A percentile compares a stretch with the other conserved stretches of the same genome.
Evolutionary conservation across 2,113 vertebrate species (phyloP).

Genomic region (Dascyllus trimaculatus): DNA sequence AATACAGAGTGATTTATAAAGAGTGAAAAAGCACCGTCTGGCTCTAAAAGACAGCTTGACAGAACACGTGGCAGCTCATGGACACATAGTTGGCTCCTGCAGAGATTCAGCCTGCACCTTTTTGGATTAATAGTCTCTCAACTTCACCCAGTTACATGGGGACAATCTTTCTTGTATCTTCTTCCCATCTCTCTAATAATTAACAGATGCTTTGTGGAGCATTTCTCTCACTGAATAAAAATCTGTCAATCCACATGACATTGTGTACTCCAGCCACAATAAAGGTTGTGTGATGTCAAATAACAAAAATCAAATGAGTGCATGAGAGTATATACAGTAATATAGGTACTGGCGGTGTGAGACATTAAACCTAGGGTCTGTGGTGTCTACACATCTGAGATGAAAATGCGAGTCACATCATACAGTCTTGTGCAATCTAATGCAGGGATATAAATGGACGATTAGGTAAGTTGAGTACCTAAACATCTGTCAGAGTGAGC

Average conservation of each 20-base stretch:
- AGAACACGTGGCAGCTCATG: conserved; percentile 4
- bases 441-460: background rate
- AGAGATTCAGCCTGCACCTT: conserved; percentile 2
- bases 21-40: conserved; percentile 22
- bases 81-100: conserved; percentile 24
- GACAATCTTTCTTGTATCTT: conserved; percentile 19
- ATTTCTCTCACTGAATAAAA: background rate
- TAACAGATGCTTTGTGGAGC: conserved; percentile 35
- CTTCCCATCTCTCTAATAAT: conserved; percentile 25
- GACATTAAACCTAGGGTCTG: background rate
- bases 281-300: background rate
- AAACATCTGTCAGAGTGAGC: conserved; percentile 35
- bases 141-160: background rate
- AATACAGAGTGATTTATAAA: conserved; percentile 17
- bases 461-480: conserved; percentile 7
- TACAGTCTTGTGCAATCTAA: conserved; percentile 15
- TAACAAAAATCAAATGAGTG: background rate
- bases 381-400: background rate
- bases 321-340: background rate
- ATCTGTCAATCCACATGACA: conserved; percentile 4
- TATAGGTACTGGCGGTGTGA: background rate
- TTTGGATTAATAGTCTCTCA: conserved; percentile 29
- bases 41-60: conserved; percentile 40
- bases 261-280: background rate
- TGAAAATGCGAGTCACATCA: conserved; percentile 13